Evolutionary conservation across 2,113 vertebrate genomes (phyloP), one percentile per base, ranked within the genome.

Genomic region (Channa argus): DNA sequence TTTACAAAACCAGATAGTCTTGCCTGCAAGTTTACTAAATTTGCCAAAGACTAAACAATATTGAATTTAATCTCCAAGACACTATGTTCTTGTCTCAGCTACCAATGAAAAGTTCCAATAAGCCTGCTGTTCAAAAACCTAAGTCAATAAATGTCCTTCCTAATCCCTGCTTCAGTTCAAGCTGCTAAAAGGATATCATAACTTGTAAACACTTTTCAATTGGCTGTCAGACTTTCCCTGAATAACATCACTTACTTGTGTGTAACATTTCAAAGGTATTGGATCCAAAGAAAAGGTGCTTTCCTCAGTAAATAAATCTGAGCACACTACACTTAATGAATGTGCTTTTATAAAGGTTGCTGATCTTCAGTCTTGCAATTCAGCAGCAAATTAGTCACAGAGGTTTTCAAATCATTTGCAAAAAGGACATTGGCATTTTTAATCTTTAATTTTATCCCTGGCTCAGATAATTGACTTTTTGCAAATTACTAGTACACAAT

Each of bases 351-450:
- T 36, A n/a, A 56, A 55, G 43, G 44, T 43, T 58, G 53, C 6
- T 37, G 45, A 51, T 59, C 62, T 41, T 59, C 37, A 73, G 71
- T 41, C 2, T 1, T 43, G 62, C 41, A 4, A 74, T 64, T 64
- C 44, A 74, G 12, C 36, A 15, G 12, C 3, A n/a, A 14, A 73
- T 63, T 10, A n/a, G 10, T 5, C 2, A 0, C 9, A 49, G 34
- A 34, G 37, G n/a, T 39, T 63, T n/a, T 72, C 10, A 53, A 53
- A 47, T 15, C 34, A 39, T 33, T 39, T 11, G 11, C 15, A 14
- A 2, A 50, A 70, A 50, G n/a, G n/a, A 33, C 36, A 9, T 14
- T 49, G 5, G 3, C 36, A 1, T 49, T 55, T 37, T 56, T 15
- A 58, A 58, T 74, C 44, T 64, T 43, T 12, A 36, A 33, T 58